A percentile compares a stretch with the other conserved stretches of the same genome.
These are phyloP conservation scores for Drosophila paranaensis DNA, from an alignment of 2,888 invertebrate genomes.

Conservation along the genomic window DNA sequence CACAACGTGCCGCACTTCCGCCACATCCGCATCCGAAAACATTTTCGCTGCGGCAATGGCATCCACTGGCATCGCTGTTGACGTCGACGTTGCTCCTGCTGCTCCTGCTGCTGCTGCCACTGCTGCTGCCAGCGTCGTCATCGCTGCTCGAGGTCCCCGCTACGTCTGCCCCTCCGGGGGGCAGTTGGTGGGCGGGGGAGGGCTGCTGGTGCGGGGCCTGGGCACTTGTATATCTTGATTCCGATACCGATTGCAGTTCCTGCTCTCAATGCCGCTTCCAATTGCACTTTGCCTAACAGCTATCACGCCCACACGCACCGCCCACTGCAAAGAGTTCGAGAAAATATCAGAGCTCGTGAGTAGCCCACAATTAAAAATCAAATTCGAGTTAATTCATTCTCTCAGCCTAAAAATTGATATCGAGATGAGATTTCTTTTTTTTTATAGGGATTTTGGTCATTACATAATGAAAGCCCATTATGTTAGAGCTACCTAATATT, in stretches of 20 bases:
- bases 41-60: conserved; percentile 58
- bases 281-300: conserved; percentile 48
- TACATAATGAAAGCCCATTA: neutral
- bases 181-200: neutral
- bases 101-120: conserved; percentile 5
- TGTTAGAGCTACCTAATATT: neutral
- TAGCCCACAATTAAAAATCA: conserved; percentile 48
- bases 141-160: conserved; percentile 13
- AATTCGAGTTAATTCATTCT: conserved; percentile 34
- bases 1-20: conserved; percentile 84
- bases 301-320: conserved; percentile 38
- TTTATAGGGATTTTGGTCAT: neutral
- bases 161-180: conserved; percentile 29
- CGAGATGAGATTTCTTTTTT: neutral
- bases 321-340: conserved; percentile 22
- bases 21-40: conserved; percentile 82
- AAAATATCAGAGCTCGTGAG: conserved; percentile 9
- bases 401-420: neutral
- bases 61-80: conserved; percentile 45
- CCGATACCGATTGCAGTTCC: conserved; percentile 51
- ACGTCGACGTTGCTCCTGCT: conserved; percentile 21
- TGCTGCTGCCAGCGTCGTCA: conserved; percentile 33
- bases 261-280: conserved; percentile 35
- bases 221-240: conserved; percentile 48
- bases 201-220: neutral